Conservation (phyloP, 2,888 invertebrate species). For the Mechanitis messenoides region DNA sequence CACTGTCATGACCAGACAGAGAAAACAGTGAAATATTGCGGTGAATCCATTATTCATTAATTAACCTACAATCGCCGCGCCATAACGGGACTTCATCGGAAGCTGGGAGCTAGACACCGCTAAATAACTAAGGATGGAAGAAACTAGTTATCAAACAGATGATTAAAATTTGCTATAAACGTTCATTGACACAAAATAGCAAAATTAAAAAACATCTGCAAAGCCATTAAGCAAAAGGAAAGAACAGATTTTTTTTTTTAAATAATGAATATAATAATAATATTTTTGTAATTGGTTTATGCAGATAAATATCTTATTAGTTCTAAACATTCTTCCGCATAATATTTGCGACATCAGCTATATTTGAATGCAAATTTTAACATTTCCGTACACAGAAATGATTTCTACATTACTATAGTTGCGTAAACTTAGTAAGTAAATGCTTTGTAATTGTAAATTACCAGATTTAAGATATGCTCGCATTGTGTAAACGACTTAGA, state of each 20-base stretch:
- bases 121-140: conserved; percentile 31
- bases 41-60: conserved; percentile 66
- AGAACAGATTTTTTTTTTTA: no score
- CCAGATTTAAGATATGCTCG: conserved; percentile 21
- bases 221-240: no score
- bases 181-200: conserved; percentile 12
- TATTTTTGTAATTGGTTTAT: no score
- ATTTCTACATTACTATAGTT: conserved; percentile 36
- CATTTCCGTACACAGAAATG: conserved; percentile 43
- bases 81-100: conserved; percentile 49
- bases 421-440: conserved; percentile 28
- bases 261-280: no score
- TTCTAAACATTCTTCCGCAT: conserved; percentile 3
- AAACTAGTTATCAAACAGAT: conserved; percentile 22
- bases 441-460: conserved; percentile 33
- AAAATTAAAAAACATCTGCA: no score
- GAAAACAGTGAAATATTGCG: conserved; percentile 61
- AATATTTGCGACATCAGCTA: conserved; percentile 41
- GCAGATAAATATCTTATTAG: no score
- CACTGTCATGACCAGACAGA: conserved; percentile 36
- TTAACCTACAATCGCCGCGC: conserved; percentile 55
- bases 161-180: conserved; percentile 13
- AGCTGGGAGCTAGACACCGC: conserved; percentile 32
- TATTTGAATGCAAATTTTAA: conserved; percentile 47
- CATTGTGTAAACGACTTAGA: no score